phyloP scores from a whole-genome alignment of 2,888 invertebrate genomes.

The Troides oblongomaculatus region DNA sequence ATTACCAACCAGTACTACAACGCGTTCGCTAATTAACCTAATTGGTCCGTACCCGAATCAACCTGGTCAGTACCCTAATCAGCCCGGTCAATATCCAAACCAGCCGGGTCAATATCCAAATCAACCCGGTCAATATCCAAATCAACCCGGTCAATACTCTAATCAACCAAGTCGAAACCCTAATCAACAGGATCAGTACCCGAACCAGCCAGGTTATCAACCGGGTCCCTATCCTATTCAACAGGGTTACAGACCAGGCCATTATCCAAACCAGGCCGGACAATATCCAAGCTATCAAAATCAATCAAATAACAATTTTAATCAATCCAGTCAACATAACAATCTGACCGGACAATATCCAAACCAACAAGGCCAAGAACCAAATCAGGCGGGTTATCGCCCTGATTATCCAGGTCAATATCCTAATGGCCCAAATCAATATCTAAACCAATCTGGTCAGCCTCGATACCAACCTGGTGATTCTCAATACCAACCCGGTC shows the following conservation, averaged over 20 bases:
- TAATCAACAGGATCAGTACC: slow-evolving; percentile 5
- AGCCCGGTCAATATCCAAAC: slow-evolving; percentile 17
- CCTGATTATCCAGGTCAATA: slow-evolving; percentile 25
- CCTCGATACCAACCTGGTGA: slow-evolving; percentile 6
- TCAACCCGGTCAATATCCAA: slow-evolving; percentile 5
- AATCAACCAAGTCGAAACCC: too few relatives aligned
- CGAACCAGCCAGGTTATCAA: slow-evolving; percentile 5
- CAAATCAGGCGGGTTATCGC: slow-evolving; percentile 16
- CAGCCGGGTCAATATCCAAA: slow-evolving; percentile 27
- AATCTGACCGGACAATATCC: slow-evolving; percentile 13
- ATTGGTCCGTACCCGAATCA: slow-evolving; percentile 28
- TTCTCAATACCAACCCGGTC: slow-evolving; percentile 26
- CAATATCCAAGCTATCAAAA: slow-evolving; percentile 32
- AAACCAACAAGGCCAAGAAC: slow-evolving; percentile 28
- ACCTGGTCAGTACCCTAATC: slow-evolving; percentile 13
- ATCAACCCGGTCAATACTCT: slow-evolving; percentile 2
- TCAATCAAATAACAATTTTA: slow-evolving; percentile 17
- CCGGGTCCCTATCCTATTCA: slow-evolving; percentile 24
- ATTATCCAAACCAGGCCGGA: slow-evolving; percentile 24
- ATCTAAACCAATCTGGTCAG: slow-evolving; percentile 1
- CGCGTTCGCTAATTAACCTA: not conserved
- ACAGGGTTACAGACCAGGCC: slow-evolving; percentile 26
- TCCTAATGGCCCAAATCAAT: slow-evolving; percentile 2
- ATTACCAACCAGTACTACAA: slow-evolving; percentile 48
- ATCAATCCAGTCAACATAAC: slow-evolving; percentile 27